Conservation (phyloP, 2,797 vertebrate species). For the Epinephelus awoara region DNA sequence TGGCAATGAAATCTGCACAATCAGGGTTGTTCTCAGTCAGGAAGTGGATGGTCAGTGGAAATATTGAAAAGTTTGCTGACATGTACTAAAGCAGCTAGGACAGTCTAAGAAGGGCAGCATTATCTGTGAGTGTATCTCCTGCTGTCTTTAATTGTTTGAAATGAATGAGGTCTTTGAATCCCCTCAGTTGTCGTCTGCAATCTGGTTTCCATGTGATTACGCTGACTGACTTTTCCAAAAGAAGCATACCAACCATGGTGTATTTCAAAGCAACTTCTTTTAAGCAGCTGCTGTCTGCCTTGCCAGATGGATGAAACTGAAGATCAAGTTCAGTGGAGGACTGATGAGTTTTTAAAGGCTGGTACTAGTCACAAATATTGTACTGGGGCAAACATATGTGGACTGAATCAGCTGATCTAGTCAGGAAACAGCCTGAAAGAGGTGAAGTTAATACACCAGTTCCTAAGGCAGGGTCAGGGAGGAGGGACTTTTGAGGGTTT, state of each 20-base stretch:
- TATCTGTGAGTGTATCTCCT: slow-evolving; percentile 17
- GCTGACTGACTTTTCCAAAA: slow-evolving; percentile 24
- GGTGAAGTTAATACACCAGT: neutral
- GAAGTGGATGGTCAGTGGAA: slow-evolving; percentile 42
- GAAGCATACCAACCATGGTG: neutral
- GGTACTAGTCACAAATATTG: neutral
- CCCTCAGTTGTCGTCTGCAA: neutral
- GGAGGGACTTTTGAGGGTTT: too few relatives aligned
- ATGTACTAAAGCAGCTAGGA: neutral
- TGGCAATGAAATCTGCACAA: slow-evolving; percentile 7
- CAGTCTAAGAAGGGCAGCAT: neutral
- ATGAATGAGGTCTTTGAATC: slow-evolving; percentile 50
- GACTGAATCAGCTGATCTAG: neutral
- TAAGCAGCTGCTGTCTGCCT: slow-evolving; percentile 5
- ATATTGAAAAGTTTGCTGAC: slow-evolving; percentile 27
- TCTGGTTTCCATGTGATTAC: slow-evolving; percentile 11
- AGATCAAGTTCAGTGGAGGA: neutral
- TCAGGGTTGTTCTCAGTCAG: slow-evolving; percentile 26
- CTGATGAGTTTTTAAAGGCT: neutral
- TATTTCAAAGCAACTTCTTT: neutral
- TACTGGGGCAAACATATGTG: neutral
- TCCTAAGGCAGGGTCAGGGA: neutral
- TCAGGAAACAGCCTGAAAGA: neutral
- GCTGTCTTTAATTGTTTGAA: slow-evolving; percentile 14
- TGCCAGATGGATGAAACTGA: slow-evolving; percentile 5